Evolutionary conservation across 2,797 vertebrate genomes (phyloP).

Genomic region (Scomberomorus guttatus): DNA sequence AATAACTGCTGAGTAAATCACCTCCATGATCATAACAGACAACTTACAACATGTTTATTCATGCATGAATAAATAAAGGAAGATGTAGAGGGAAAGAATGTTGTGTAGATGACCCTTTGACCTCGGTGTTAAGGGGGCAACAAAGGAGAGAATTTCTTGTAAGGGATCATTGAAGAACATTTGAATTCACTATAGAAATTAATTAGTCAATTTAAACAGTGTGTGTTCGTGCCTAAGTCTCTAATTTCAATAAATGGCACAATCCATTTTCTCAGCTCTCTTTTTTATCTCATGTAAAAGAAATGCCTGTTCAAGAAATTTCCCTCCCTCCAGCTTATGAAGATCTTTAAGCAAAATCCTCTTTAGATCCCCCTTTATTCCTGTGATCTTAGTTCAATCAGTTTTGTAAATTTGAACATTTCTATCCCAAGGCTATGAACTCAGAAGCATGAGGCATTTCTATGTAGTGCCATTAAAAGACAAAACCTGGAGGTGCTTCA

Average conservation of each 20-base stretch:
- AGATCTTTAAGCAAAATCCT: constrained; percentile 45
- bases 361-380: constrained; percentile 38
- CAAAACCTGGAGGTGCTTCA: constrained; percentile 33
- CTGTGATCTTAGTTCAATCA: constrained; percentile 52
- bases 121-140: neutral
- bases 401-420: constrained; percentile 55
- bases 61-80: constrained; percentile 1
- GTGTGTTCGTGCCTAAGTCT: constrained; percentile 15
- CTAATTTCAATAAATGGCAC: constrained; percentile 47
- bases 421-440: constrained; percentile 37
- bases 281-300: constrained; percentile 40
- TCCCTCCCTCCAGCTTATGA: constrained; percentile 29
- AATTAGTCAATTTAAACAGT: constrained; percentile 41
- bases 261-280: constrained; percentile 32
- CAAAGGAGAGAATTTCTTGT: neutral
- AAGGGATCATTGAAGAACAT: constrained; percentile 15
- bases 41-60: neutral
- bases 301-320: constrained; percentile 40
- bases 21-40: constrained; percentile 11
- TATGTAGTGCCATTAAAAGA: constrained; percentile 41
- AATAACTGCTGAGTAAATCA: constrained; percentile 11
- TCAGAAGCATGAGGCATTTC: constrained; percentile 16
- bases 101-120: neutral
- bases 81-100: neutral
- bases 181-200: constrained; percentile 25